Conservation (phyloP, 2,888 invertebrate genomes). For the Microdon myrmicae region DNA sequence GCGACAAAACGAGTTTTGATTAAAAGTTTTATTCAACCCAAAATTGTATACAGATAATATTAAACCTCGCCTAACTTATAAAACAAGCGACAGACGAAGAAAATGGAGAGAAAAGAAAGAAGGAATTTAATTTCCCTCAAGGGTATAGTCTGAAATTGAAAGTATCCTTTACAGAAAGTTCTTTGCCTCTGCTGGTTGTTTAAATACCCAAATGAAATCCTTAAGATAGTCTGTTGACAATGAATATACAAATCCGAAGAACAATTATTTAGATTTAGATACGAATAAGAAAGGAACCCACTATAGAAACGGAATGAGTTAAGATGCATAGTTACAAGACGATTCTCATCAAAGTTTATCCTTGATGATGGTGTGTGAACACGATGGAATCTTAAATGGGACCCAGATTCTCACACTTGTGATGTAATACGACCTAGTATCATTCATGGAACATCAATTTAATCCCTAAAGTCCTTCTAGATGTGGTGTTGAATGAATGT, state of each 20-base stretch:
- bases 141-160: constrained; percentile 33
- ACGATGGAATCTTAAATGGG: constrained; percentile 47
- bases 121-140: constrained; percentile 23
- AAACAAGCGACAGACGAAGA: too few relatives aligned
- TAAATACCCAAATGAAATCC: constrained; percentile 25
- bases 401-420: constrained; percentile 13
- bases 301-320: constrained; percentile 11
- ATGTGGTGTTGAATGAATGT: constrained; percentile 19
- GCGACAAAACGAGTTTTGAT: constrained; percentile 39
- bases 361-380: constrained; percentile 47
- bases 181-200: constrained; percentile 8
- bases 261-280: constrained; percentile 30
- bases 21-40: constrained; percentile 38
- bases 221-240: constrained; percentile 36
- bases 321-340: constrained; percentile 28
- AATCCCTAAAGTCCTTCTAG: constrained; percentile 33
- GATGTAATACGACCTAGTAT: too few relatives aligned
- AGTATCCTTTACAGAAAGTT: constrained; percentile 34
- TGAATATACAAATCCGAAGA: constrained; percentile 24
- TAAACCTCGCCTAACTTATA: constrained; percentile 21
- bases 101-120: background rate
- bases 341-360: constrained; percentile 22
- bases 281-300: background rate
- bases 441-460: constrained; percentile 31
- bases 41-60: constrained; percentile 23